Percentiles rank a stretch among this genome's conserved stretches.
These are phyloP conservation scores for Corapipo altera DNA, from an alignment of 2,113 vertebrate species.

Conservation along the genomic window DNA sequence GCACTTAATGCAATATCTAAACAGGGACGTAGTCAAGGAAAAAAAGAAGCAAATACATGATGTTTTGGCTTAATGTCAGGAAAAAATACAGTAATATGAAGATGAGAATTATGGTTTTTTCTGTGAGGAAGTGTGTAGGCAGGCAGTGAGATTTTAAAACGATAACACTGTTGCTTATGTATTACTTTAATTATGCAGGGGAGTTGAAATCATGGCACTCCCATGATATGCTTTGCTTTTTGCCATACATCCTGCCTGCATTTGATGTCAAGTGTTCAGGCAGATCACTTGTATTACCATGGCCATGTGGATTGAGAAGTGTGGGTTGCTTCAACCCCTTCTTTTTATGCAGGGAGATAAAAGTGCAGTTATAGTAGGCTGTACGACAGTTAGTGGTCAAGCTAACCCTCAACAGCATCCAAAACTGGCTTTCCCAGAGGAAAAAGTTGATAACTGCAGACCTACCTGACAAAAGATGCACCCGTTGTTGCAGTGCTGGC, in stretches of 20 bases:
- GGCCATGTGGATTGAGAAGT: background rate
- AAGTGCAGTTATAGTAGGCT: background rate
- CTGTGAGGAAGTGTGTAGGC: background rate
- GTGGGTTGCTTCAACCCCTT: fast-evolving
- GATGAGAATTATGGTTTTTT: background rate
- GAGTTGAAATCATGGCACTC: background rate
- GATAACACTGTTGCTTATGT: background rate
- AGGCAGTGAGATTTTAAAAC: background rate
- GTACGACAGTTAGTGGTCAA: background rate
- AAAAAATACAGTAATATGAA: background rate
- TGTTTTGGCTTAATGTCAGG: background rate
- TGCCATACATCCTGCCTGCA: fast-evolving
- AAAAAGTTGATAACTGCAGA: background rate
- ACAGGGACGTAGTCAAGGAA: background rate
- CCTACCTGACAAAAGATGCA: background rate
- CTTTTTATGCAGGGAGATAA: background rate
- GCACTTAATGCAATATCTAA: background rate
- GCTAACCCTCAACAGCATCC: background rate
- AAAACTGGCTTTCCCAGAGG: background rate
- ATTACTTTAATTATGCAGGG: background rate
- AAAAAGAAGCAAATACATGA: background rate
- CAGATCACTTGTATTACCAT: background rate
- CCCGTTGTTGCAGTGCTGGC: background rate
- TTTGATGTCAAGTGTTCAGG: background rate
- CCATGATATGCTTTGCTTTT: background rate